Evolutionary conservation across 2,888 invertebrate species (phyloP).

Genomic region (Pseudococcus viburni): DNA sequence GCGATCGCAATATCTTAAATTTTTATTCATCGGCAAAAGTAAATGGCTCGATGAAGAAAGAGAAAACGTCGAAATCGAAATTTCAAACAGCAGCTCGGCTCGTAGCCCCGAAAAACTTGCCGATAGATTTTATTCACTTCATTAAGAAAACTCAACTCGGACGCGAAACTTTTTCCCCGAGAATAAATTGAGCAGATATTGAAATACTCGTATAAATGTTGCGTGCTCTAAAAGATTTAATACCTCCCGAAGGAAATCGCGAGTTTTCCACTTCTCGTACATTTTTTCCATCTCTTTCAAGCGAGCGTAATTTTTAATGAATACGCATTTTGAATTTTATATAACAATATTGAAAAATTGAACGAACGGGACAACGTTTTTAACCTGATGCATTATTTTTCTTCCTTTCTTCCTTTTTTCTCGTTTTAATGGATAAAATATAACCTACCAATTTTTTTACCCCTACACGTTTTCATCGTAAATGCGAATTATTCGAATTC

Average conservation of each 20-base stretch:
- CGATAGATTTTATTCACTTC: conserved; percentile 40
- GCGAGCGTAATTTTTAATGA: conserved; percentile 37
- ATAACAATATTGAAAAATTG: conserved; percentile 1
- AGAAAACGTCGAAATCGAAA: conserved; percentile 21
- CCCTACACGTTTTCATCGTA: not conserved
- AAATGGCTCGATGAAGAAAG: not conserved
- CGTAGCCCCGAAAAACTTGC: not conserved
- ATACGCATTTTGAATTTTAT: conserved; percentile 19
- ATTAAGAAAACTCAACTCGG: conserved; percentile 44
- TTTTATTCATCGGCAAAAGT: conserved; percentile 18
- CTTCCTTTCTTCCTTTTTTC: not conserved
- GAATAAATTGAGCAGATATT: conserved; percentile 34
- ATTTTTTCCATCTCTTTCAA: conserved; percentile 25
- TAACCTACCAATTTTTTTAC: not conserved
- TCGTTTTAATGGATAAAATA: not conserved
- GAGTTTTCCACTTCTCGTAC: not conserved
- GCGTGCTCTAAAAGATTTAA: conserved; percentile 11
- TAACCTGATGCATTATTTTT: not conserved
- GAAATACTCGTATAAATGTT: conserved; percentile 44
- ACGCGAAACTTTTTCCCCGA: not conserved
- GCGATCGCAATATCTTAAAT: conserved; percentile 25
- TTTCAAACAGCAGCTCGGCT: not conserved
- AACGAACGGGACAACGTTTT: not conserved
- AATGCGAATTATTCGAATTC: not conserved
- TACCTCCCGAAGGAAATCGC: conserved; percentile 41